phyloP scores from a whole-genome alignment of 2,797 vertebrate genomes.

The Rhabdophis nuchalis region DNA sequence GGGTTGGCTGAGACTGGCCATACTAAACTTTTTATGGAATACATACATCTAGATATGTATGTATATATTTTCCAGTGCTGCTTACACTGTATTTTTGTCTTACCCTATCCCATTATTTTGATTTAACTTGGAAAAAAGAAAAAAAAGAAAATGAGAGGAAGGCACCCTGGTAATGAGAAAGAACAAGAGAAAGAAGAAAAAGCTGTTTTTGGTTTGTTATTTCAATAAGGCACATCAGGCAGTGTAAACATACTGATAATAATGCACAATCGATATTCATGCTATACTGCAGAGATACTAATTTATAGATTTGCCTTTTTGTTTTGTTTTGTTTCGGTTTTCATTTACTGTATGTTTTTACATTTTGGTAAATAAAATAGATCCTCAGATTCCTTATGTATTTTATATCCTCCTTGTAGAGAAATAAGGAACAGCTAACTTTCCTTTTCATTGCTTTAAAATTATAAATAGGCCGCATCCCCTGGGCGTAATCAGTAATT shows the following conservation, averaged over 20 bases:
- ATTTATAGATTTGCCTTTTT: conserved; percentile 54
- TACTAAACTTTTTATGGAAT: conserved; percentile 58
- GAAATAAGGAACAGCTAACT: conserved; percentile 65
- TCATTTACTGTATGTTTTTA: conserved; percentile 60
- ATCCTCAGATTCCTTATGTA: conserved; percentile 72
- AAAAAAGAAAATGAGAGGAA: not conserved
- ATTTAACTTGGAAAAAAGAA: conserved; percentile 22
- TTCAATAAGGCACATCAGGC: conserved; percentile 59
- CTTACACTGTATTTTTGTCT: conserved; percentile 51
- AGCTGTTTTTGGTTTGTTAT: conserved; percentile 57
- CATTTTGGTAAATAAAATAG: conserved; percentile 64
- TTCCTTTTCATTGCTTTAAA: conserved; percentile 65
- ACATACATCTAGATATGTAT: not conserved
- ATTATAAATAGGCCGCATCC: conserved; percentile 60
- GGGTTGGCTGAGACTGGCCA: conserved; percentile 65
- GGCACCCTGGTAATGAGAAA: conserved; percentile 43
- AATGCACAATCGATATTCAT: conserved; percentile 66
- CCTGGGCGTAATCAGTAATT: conserved; percentile 83
- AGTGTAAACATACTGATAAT: conserved; percentile 57
- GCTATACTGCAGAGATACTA: conserved; percentile 63
- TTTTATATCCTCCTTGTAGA: conserved; percentile 62
- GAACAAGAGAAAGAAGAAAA: not conserved
- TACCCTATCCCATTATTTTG: conserved; percentile 46
- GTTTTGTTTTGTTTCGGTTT: conserved; percentile 40
- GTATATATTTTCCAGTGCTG: conserved; percentile 39